Evolutionary conservation across 2,888 invertebrate species (phyloP).

Genomic region (Andrena minutula): DNA sequence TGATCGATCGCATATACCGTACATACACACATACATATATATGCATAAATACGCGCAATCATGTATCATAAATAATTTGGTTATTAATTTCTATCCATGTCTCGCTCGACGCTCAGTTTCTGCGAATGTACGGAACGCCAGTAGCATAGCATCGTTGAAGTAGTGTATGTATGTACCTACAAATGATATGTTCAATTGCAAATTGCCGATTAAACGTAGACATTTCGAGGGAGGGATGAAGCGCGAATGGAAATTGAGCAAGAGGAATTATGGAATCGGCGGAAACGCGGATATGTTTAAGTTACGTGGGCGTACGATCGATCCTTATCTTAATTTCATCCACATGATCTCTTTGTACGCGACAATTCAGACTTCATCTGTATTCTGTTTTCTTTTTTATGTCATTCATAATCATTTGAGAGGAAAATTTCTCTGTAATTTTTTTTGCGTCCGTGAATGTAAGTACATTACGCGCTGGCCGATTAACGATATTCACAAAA

Average conservation of each 20-base stretch:
- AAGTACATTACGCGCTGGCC: conserved; percentile 3
- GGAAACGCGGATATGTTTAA: neutral
- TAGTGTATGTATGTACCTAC: conserved; percentile 7
- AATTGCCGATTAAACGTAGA: neutral
- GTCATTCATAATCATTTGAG: neutral
- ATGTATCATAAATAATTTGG: conserved; percentile 5
- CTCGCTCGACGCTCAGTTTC: conserved; percentile 8
- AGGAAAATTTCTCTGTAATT: neutral
- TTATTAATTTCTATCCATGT: conserved; percentile 2
- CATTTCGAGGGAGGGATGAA: neutral
- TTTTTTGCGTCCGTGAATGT: neutral
- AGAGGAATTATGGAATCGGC: neutral
- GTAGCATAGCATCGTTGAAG: neutral
- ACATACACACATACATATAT: neutral
- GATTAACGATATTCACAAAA: conserved; percentile 3
- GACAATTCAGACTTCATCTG: too few relatives aligned
- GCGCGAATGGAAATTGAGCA: neutral
- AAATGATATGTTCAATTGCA: neutral
- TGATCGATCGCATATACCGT: neutral
- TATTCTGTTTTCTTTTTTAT: neutral
- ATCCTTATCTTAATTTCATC: conserved; percentile 9
- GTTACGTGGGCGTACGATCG: conserved; percentile 2
- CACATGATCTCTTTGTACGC: neutral
- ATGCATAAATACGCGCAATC: neutral
- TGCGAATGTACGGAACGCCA: neutral